A percentile compares a stretch with the other conserved stretches of the same genome.
These are phyloP conservation scores for Phymatocera aterrima DNA, from an alignment of 2,888 invertebrate genomes.

Conservation along the genomic window DNA sequence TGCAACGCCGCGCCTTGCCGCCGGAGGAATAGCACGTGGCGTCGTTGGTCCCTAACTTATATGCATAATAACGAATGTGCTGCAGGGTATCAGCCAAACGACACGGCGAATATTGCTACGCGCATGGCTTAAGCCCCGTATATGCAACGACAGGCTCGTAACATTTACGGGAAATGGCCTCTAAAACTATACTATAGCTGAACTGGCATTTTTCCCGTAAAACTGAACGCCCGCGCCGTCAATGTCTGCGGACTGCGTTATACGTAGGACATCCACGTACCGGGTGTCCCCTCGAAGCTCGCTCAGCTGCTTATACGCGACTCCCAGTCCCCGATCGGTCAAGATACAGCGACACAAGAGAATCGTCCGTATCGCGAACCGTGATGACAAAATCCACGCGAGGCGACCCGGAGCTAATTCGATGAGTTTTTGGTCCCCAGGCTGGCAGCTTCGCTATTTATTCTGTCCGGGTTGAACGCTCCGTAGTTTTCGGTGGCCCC, in stretches of 20 bases:
- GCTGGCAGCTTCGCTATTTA: no score
- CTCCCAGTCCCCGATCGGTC: no score
- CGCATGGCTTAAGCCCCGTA: not conserved
- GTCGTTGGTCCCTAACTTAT: not conserved
- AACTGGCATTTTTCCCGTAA: constrained; percentile 31
- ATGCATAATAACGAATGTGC: constrained; percentile 4
- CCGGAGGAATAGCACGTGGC: not conserved
- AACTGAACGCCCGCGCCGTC: constrained; percentile 32
- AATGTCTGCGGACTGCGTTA: not conserved
- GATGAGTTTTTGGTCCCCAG: no score
- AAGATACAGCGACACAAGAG: no score
- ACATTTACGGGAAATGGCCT: constrained; percentile 25
- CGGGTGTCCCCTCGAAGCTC: no score
- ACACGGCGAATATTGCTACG: constrained; percentile 13
- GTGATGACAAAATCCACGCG: no score
- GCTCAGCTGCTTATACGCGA: no score
- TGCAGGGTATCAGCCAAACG: not conserved
- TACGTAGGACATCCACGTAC: not conserved
- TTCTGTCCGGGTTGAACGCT: no score
- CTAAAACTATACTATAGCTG: constrained; percentile 14
- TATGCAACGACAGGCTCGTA: constrained; percentile 21
- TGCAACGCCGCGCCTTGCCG: no score
- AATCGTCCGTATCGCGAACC: no score
- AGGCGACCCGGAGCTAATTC: no score
- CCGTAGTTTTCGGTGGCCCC: no score